Percentiles rank a stretch among this genome's conserved stretches.
phyloP scores from a whole-genome alignment of 2,797 vertebrate species.

The Hozukius guyotensis region DNA sequence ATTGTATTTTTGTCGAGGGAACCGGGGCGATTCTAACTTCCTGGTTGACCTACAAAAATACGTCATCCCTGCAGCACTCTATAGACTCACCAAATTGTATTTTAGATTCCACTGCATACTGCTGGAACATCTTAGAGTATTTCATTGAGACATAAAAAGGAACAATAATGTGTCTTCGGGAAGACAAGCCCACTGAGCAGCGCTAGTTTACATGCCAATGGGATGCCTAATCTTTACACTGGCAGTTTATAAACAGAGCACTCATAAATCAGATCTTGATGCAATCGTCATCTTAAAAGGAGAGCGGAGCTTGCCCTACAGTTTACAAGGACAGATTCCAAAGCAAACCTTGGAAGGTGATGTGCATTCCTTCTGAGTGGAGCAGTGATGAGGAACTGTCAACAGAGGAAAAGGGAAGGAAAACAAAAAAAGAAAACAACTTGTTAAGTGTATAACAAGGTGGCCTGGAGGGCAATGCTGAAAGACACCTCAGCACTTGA shows the following conservation, averaged over 20 bases:
- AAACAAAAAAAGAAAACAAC: constrained; percentile 81
- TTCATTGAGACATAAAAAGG: constrained; percentile 11
- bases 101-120: constrained; percentile 13
- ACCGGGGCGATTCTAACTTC: no score
- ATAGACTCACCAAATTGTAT: constrained; percentile 4
- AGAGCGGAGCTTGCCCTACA: constrained; percentile 64
- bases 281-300: constrained; percentile 60
- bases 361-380: constrained; percentile 69
- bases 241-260: constrained; percentile 56
- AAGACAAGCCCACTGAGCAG: constrained; percentile 29
- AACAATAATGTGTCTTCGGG: neutral
- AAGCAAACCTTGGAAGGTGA: constrained; percentile 73
- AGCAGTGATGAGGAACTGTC: constrained; percentile 79
- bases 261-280: constrained; percentile 70
- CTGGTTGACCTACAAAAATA: no score
- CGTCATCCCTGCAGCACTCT: no score
- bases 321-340: constrained; percentile 75
- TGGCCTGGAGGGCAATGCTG: constrained; percentile 80
- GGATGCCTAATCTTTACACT: constrained; percentile 58
- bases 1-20: no score
- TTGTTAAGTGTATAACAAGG: constrained; percentile 84
- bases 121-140: constrained; percentile 12
- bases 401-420: constrained; percentile 74
- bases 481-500: constrained; percentile 78
- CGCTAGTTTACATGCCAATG: constrained; percentile 47